Percentiles rank a stretch among this genome's conserved stretches.
Conservation (phyloP, 2,113 vertebrate species). For the Leiothrix lutea region DNA sequence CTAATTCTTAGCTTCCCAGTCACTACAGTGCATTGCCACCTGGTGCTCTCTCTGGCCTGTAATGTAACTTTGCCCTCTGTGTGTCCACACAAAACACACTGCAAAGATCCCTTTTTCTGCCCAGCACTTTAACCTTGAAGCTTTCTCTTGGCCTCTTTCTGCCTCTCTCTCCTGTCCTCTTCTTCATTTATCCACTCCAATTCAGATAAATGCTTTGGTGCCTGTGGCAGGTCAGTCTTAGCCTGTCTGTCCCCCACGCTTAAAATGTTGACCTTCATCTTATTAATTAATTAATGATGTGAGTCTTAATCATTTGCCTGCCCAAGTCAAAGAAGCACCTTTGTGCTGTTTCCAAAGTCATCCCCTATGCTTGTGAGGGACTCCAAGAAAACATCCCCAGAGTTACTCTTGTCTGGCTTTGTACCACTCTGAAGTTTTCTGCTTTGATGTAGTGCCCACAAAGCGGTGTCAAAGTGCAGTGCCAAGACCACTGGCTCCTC, state of each 20-base stretch:
- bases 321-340: neutral
- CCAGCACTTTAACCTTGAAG: neutral
- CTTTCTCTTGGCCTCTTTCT: neutral
- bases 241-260: neutral
- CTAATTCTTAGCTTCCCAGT: neutral
- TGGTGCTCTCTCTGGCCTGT: neutral
- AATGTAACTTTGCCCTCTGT: neutral
- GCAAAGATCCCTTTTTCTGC: neutral
- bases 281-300: neutral
- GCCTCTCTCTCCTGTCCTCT: neutral
- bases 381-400: neutral
- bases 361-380: neutral
- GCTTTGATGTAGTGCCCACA: slow-evolving; percentile 44
- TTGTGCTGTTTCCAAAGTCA: neutral
- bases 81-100: neutral
- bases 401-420: slow-evolving; percentile 8
- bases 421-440: slow-evolving; percentile 29
- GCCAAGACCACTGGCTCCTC: slow-evolving; percentile 36
- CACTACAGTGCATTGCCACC: neutral
- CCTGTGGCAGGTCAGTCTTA: neutral
- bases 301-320: neutral
- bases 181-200: neutral
- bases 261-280: neutral
- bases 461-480: neutral
- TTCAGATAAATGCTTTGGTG: neutral